Conservation (phyloP, 2,888 invertebrate genomes). For the Lathronympha strigana region DNA sequence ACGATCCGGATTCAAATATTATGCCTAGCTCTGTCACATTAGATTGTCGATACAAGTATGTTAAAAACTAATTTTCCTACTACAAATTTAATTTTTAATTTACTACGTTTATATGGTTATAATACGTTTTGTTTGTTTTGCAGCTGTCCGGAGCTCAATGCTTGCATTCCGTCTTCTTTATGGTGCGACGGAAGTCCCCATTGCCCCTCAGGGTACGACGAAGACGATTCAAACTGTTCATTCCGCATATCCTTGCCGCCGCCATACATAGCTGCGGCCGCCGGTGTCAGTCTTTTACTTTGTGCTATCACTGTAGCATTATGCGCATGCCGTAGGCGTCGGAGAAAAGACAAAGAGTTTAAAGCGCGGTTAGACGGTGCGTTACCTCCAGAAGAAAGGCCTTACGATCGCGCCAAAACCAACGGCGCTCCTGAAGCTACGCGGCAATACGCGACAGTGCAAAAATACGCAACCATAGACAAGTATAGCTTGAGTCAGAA, state of each 20-base stretch:
- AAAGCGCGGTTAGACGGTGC: conserved; percentile 85
- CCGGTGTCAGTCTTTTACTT: conserved; percentile 85
- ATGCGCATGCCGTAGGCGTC: conserved; percentile 85
- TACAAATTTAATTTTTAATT: not conserved
- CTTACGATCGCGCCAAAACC: conserved; percentile 84
- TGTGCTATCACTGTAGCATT: conserved; percentile 83
- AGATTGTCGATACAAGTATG: conserved; percentile 89
- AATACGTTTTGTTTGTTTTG: conserved; percentile 43
- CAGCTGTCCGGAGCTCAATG: conserved; percentile 92
- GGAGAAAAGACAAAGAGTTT: conserved; percentile 85
- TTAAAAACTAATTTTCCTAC: conserved; percentile 33
- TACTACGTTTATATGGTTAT: conserved; percentile 15
- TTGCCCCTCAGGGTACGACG: conserved; percentile 92
- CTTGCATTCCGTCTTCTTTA: conserved; percentile 90
- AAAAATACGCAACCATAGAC: conserved; percentile 82
- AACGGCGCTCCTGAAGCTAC: conserved; percentile 75
- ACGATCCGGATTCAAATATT: conserved; percentile 79
- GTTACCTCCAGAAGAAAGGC: conserved; percentile 84
- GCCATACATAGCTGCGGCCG: conserved; percentile 86
- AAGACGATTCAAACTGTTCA: conserved; percentile 90
- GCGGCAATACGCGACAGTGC: conserved; percentile 78
- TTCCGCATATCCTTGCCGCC: conserved; percentile 87
- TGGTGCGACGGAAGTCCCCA: conserved; percentile 93
- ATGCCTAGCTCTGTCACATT: conserved; percentile 76
- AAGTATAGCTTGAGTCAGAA: conserved; percentile 83